phyloP scores from a whole-genome alignment of 2,888 invertebrate species.

The Himalopsyche kuldschensis region DNA sequence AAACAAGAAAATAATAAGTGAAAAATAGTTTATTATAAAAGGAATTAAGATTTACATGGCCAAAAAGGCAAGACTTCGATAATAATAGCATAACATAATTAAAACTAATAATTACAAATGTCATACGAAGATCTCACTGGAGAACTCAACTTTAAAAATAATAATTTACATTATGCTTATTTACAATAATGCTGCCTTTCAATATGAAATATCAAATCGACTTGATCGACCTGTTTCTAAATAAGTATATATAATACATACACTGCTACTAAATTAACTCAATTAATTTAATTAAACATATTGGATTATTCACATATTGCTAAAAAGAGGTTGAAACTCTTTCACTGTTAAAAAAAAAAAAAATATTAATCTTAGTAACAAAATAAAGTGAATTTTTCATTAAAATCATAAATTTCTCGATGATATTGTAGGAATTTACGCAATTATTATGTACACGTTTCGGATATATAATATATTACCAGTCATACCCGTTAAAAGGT shows the following conservation, averaged over 20 bases:
- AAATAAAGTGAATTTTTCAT: no score
- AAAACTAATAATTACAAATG: background rate
- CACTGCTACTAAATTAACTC: background rate
- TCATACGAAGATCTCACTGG: background rate
- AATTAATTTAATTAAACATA: background rate
- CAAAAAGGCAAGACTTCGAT: background rate
- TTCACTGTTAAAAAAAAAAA: background rate
- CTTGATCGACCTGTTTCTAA: background rate
- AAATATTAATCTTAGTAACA: background rate
- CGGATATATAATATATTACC: slow-evolving; percentile 9
- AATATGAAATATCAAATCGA: background rate
- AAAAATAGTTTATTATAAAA: slow-evolving; percentile 1
- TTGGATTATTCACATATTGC: background rate
- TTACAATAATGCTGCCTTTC: background rate
- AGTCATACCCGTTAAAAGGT: slow-evolving; percentile 30
- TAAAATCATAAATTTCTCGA: background rate
- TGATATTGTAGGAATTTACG: background rate
- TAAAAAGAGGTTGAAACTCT: background rate
- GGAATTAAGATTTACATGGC: background rate
- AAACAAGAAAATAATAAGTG: background rate
- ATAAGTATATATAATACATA: background rate
- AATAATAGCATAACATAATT: background rate
- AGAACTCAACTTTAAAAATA: background rate
- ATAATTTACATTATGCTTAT: background rate
- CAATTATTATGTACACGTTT: background rate